Percentiles rank a stretch among this genome's conserved stretches.
These are phyloP conservation scores for Metaphire vulgaris DNA, from an alignment of 1,140 invertebrate genomes.

Conservation along the genomic window DNA sequence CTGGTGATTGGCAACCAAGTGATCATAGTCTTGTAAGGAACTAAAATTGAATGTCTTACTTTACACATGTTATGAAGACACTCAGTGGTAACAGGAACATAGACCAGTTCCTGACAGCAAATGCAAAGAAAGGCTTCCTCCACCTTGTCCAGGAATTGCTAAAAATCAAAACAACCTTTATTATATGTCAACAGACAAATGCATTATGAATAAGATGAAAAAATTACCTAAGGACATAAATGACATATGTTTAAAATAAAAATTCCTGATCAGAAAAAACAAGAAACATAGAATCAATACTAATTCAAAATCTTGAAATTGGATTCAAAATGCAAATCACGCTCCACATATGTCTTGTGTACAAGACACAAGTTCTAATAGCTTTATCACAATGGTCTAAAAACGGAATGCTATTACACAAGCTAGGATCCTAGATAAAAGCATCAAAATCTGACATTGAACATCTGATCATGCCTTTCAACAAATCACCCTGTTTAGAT, in stretches of 20 bases:
- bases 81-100: slow-evolving; percentile 65
- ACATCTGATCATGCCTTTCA: too few species aligned
- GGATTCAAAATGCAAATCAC: not conserved
- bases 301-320: not conserved
- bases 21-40: slow-evolving; percentile 5
- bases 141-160: slow-evolving; percentile 63
- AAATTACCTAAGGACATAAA: not conserved
- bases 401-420: too few species aligned
- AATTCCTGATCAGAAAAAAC: not conserved
- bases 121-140: slow-evolving; percentile 67
- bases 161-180: slow-evolving; percentile 31
- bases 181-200: not conserved
- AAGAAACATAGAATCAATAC: not conserved
- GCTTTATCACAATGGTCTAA: too few species aligned
- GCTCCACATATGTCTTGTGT: not conserved
- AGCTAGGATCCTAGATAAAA: too few species aligned
- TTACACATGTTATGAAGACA: slow-evolving; percentile 73
- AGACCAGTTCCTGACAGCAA: slow-evolving; percentile 71
- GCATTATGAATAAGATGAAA: not conserved
- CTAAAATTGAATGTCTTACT: slow-evolving; percentile 50
- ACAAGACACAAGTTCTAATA: too few species aligned
- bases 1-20: not conserved
- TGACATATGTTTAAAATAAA: not conserved
- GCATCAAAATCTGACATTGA: too few species aligned
- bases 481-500: too few species aligned